phyloP scores from a whole-genome alignment of 1,140 invertebrate species.

The Camponotus floridanus region DNA sequence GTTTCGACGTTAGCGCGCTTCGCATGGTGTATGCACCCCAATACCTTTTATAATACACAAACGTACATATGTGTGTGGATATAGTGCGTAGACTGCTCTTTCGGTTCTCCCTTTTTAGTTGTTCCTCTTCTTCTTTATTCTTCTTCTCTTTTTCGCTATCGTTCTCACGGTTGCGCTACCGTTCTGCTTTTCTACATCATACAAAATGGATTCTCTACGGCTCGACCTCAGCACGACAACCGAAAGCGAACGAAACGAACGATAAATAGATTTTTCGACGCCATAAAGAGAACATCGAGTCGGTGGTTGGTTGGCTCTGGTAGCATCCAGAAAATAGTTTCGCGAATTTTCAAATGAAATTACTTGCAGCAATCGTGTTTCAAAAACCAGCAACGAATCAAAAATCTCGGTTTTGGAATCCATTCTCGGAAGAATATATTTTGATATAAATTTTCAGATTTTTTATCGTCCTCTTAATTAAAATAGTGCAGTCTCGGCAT shows the following conservation, averaged over 20 bases:
- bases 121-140: slow-evolving; percentile 15
- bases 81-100: neutral
- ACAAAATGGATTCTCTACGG: slow-evolving; percentile 60
- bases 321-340: slow-evolving; percentile 38
- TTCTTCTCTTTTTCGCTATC: slow-evolving; percentile 25
- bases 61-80: neutral
- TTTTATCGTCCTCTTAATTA: neutral
- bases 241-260: slow-evolving; percentile 48
- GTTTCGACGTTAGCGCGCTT: slow-evolving; percentile 15
- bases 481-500: neutral
- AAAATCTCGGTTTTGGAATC: neutral
- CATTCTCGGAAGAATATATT: neutral
- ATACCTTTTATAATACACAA: slow-evolving; percentile 41
- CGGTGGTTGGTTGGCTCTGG: slow-evolving; percentile 38
- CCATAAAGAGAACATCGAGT: slow-evolving; percentile 35
- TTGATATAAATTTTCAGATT: neutral
- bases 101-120: slow-evolving; percentile 3
- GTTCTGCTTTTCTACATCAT: slow-evolving; percentile 51
- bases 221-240: slow-evolving; percentile 51
- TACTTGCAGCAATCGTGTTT: slow-evolving; percentile 6
- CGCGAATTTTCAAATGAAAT: slow-evolving; percentile 26
- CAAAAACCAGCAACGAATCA: neutral
- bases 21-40: neutral
- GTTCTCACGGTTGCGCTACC: slow-evolving; percentile 43
- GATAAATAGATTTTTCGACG: slow-evolving; percentile 60